A percentile compares a stretch with the other conserved stretches of the same genome.
These are phyloP conservation scores for Eupeodes corollae DNA, from an alignment of 1,140 invertebrate species.

Conservation along the genomic window DNA sequence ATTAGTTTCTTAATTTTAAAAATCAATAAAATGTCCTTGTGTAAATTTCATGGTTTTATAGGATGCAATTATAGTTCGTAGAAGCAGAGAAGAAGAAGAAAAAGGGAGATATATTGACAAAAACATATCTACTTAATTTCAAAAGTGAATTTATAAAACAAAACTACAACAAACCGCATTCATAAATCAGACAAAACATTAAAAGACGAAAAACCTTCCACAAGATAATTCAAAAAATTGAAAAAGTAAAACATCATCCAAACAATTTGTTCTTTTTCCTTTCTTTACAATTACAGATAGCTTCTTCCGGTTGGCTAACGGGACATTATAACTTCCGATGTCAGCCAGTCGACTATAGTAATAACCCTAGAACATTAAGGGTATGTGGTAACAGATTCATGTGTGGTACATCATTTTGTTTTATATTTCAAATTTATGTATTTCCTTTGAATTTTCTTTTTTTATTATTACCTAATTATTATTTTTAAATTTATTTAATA, in stretches of 20 bases:
- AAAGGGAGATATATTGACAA: background rate
- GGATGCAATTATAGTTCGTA: too few species aligned
- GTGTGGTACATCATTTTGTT: background rate
- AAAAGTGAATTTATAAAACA: too few species aligned
- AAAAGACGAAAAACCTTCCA: background rate
- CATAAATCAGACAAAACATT: too few species aligned
- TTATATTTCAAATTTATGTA: background rate
- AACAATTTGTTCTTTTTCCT: constrained; percentile 9
- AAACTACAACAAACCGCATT: too few species aligned
- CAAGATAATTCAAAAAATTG: constrained; percentile 6
- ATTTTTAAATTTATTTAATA: too few species aligned
- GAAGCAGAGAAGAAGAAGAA: too few species aligned
- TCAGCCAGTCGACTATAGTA: constrained; percentile 89
- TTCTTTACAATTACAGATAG: constrained; percentile 62
- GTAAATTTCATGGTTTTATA: too few species aligned
- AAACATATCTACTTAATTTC: too few species aligned
- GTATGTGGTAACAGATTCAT: constrained; percentile 43
- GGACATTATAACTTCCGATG: constrained; percentile 86
- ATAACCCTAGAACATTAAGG: constrained; percentile 77
- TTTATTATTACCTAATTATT: too few species aligned
- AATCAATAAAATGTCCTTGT: too few species aligned
- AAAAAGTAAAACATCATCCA: constrained; percentile 7
- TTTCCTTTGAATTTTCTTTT: background rate
- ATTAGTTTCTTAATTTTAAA: too few species aligned
- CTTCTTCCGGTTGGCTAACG: constrained; percentile 74